A percentile compares a stretch with the other conserved stretches of the same genome.
Evolutionary conservation across 2,888 invertebrate species (phyloP).

Genomic region (Colletes collaris): DNA sequence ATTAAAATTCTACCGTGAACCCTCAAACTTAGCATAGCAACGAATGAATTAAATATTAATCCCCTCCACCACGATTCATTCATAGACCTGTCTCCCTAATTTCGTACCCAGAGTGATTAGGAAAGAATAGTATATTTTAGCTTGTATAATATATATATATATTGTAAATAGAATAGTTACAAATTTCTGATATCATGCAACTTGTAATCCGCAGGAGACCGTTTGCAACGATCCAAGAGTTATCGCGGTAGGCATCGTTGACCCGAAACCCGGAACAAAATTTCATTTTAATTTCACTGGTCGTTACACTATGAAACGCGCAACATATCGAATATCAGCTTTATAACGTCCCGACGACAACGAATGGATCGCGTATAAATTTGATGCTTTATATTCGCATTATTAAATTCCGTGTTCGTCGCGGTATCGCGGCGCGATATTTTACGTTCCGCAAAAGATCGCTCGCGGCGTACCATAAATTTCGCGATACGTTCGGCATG

Average conservation of each 20-base stretch:
- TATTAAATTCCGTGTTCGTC: constrained; percentile 32
- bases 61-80: no score
- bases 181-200: no score
- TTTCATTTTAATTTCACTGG: neutral
- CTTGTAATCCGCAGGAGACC: no score
- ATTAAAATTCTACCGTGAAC: no score
- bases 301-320: neutral
- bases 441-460: constrained; percentile 4
- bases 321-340: neutral
- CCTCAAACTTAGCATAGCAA: no score
- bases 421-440: constrained; percentile 21
- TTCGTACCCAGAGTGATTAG: no score
- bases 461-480: constrained; percentile 18
- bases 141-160: no score
- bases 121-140: no score
- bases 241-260: neutral
- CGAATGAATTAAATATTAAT: no score
- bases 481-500: constrained; percentile 6
- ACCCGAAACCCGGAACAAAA: neutral
- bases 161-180: no score
- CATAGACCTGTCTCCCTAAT: no score
- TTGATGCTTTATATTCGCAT: constrained; percentile 4
- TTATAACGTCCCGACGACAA: neutral
- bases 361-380: neutral
- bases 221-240: no score